Base-by-base conservation (phyloP, 92 coral and sea anemone genomes). In the Umimayanthus chanpuru region DNA sequence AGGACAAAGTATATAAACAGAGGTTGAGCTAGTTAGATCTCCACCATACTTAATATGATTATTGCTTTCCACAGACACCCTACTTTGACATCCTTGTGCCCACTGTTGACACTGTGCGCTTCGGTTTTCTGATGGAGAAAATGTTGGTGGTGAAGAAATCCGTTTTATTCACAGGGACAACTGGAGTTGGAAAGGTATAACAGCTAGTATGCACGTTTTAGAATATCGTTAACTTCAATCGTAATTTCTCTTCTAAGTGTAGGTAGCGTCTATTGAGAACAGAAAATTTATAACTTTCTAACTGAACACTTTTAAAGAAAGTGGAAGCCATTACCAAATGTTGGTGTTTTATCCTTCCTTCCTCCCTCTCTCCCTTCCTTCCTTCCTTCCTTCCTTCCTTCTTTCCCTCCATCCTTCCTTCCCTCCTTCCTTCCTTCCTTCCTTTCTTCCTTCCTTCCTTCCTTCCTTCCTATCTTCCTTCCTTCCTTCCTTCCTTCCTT, bases 21-120 rank as follows among this genome's bases (percentile, higher is more conserved):
- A 0, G 2, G 14, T 53, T 53, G 58, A 20, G 0, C 56, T 47
- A 20, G 25, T 61, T 61, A 6, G 68, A 18, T 61, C 68, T 61
- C 26, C 4, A 61, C 20, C 30, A 21, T 75, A 36, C 11, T 65
- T 73, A 23, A 55, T 21, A 0, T 61, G 15, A 55, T 9, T 26
- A 21, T 83, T 93, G 86, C 92, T 85, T 73, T 49, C 87, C 90
- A 61, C 88, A 85, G 73, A 91, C 81, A 21, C 98, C 99, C 1
- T 97, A 97, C 90, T 97, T 97, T 88, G 98, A 97, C 86, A 81
- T 97, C 53, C 98, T 97, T 44, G 99, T 97, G 6, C 99, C 99
- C 65, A 97, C 99, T 11, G 99, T 95, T 25, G 99, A 97, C 81
- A 97, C 99, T 2, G 99, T 97, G 39, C 90, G 99, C 36, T 97